Percentiles rank a stretch among this genome's conserved stretches.
Conservation (phyloP, 2,888 invertebrate species). For the Aricia artaxerxes region DNA sequence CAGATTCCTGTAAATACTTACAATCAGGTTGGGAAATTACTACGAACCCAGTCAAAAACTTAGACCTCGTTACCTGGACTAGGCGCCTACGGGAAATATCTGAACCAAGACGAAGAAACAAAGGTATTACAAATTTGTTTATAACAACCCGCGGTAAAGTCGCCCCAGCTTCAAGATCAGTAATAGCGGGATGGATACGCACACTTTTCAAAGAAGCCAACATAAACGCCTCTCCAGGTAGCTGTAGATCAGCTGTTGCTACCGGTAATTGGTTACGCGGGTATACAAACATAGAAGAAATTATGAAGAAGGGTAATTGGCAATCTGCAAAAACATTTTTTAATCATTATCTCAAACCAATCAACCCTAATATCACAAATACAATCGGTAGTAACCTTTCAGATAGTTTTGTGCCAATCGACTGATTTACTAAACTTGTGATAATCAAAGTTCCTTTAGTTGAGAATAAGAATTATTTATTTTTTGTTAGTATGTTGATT, state of each 20-base stretch:
- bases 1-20: conserved; percentile 35
- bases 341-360: conserved; percentile 25
- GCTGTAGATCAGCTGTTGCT: conserved; percentile 6
- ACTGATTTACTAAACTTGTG: conserved; percentile 5
- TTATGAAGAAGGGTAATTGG: conserved; percentile 26
- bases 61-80: conserved; percentile 33
- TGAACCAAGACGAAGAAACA: too few relatives aligned
- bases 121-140: conserved; percentile 34
- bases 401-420: conserved; percentile 10
- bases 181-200: neutral
- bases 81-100: too few relatives aligned
- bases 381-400: conserved; percentile 5
- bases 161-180: conserved; percentile 33
- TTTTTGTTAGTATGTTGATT: conserved; percentile 14
- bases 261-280: neutral
- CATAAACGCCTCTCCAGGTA: conserved; percentile 26
- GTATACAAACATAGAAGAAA: conserved; percentile 3
- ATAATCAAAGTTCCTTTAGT: conserved; percentile 5
- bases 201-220: conserved; percentile 1
- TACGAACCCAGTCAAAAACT: conserved; percentile 20
- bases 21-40: conserved; percentile 41
- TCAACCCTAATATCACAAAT: conserved; percentile 1
- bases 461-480: conserved; percentile 16
- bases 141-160: conserved; percentile 31
- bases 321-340: conserved; percentile 17